A percentile compares a stretch with the other conserved stretches of the same genome.
Evolutionary conservation across 2,797 vertebrate species (phyloP).

Genomic region (Gouania willdenowi): DNA sequence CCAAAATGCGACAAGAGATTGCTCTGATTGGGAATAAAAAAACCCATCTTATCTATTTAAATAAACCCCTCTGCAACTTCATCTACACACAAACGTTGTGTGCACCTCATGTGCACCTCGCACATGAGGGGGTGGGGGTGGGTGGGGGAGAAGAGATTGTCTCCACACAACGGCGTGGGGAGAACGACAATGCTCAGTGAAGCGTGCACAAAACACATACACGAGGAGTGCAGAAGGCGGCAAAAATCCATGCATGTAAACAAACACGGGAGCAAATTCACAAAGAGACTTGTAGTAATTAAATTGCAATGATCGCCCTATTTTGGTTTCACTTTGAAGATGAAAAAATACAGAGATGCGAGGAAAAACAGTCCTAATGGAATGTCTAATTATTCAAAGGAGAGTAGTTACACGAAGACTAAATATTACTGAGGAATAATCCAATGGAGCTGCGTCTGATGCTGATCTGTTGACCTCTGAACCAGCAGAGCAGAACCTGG

Average conservation of each 20-base stretch:
- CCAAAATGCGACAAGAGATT: conserved; percentile 69
- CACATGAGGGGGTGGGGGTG: too few species aligned
- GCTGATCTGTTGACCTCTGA: conserved; percentile 30
- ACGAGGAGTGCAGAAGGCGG: conserved; percentile 54
- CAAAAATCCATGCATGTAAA: conserved; percentile 67
- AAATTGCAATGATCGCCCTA: conserved; percentile 73
- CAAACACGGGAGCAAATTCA: conserved; percentile 69
- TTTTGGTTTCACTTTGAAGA: conserved; percentile 74
- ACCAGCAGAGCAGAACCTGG: conserved; percentile 27
- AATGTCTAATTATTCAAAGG: conserved; percentile 65
- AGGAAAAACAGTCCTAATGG: conserved; percentile 62
- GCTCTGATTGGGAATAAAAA: conserved; percentile 72
- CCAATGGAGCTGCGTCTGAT: too few species aligned
- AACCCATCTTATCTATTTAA: conserved; percentile 76
- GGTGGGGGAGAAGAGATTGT: too few species aligned
- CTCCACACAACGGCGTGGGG: too few species aligned
- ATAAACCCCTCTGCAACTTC: conserved; percentile 65
- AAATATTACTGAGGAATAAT: too few species aligned
- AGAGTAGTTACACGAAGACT: conserved; percentile 42
- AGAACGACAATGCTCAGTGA: too few species aligned
- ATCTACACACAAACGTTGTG: conserved; percentile 24
- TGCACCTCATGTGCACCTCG: too few species aligned
- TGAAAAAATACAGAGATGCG: conserved; percentile 43
- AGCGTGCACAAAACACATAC: too few species aligned
- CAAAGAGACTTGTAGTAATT: conserved; percentile 77